phyloP scores from a whole-genome alignment of 2,113 vertebrate genomes.

The Gnathonemus longibarbis region DNA sequence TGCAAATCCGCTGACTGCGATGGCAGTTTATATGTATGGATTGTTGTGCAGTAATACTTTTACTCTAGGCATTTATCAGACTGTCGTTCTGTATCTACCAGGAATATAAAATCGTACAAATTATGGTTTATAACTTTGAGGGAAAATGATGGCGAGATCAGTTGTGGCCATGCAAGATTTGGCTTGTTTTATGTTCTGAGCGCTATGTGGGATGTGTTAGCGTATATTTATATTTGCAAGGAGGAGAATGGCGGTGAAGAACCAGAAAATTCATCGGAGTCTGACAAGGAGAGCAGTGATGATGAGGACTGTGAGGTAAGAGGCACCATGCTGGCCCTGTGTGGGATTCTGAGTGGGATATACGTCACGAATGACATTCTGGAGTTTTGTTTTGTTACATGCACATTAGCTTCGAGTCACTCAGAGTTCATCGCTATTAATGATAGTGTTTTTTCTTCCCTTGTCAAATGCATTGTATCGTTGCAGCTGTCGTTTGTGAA shows the following conservation, averaged over 20 bases:
- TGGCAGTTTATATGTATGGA: neutral
- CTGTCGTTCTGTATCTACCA: neutral
- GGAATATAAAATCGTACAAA: neutral
- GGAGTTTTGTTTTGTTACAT: neutral
- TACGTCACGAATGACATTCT: neutral
- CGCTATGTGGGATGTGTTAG: neutral
- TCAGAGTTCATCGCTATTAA: neutral
- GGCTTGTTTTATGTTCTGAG: neutral
- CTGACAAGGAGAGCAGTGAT: conserved; percentile 65
- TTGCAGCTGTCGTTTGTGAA: neutral
- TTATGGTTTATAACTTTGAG: neutral
- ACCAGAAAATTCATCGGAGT: conserved; percentile 44
- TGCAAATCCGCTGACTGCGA: neutral
- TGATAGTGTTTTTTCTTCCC: neutral
- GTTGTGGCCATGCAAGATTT: neutral
- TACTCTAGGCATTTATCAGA: neutral
- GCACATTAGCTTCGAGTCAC: neutral
- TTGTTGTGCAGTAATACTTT: neutral
- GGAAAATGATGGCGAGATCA: neutral
- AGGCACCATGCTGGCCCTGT: neutral
- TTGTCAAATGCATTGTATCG: neutral
- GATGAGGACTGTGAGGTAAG: conserved; percentile 59
- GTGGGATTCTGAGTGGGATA: neutral
- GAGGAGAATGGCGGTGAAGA: conserved; percentile 53
- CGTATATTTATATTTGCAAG: conserved; percentile 33